Evolutionary conservation across 2,113 vertebrate genomes (phyloP).

Genomic region (Rhizomys pruinosus): DNA sequence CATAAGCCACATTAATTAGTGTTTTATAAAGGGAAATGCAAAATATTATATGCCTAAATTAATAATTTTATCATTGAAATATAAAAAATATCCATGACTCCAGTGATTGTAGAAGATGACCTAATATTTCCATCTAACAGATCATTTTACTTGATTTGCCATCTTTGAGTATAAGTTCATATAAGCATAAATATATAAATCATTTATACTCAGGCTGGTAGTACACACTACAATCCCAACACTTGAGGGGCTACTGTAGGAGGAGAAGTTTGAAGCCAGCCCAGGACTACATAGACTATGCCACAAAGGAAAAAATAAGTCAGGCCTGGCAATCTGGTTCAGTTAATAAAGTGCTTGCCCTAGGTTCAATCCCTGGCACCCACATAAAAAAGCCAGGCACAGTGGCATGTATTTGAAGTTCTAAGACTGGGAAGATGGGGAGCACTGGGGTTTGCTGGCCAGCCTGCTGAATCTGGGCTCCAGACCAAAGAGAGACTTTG

Average conservation of each 20-base stretch:
- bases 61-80: conserved; percentile 54
- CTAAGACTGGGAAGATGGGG: background rate
- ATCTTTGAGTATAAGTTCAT: conserved; percentile 2
- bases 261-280: background rate
- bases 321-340: background rate
- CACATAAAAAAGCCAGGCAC: background rate
- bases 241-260: background rate
- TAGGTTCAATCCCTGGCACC: background rate
- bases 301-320: background rate
- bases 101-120: background rate
- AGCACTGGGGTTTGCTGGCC: no score
- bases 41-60: background rate
- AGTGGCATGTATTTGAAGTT: background rate
- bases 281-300: background rate
- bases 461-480: background rate
- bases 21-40: conserved; percentile 28
- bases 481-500: background rate
- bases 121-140: background rate
- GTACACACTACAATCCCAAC: background rate
- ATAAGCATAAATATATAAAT: conserved; percentile 35
- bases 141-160: conserved; percentile 30
- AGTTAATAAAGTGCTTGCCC: background rate
- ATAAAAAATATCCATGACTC: background rate
- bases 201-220: background rate
- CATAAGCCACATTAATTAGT: background rate